Percentiles rank a stretch among this genome's conserved stretches.
These are phyloP conservation scores for Rhabdomys pumilio DNA, from an alignment of 2,797 vertebrate genomes.

Conservation along the genomic window DNA sequence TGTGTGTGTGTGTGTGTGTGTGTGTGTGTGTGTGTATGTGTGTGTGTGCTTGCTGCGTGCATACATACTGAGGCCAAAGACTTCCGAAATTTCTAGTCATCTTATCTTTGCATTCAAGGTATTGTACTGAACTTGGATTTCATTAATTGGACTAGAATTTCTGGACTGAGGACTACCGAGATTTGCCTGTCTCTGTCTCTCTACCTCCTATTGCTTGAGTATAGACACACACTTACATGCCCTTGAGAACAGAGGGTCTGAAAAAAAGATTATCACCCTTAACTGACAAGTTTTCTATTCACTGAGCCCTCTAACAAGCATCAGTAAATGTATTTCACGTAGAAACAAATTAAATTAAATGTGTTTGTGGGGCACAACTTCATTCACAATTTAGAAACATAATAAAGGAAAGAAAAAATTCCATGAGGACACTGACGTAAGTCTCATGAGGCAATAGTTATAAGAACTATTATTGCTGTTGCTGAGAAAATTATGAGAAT, in stretches of 20 bases:
- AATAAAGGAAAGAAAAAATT: neutral
- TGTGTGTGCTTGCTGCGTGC: no score
- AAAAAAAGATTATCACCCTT: neutral
- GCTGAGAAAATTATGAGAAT: neutral
- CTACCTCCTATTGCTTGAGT: neutral
- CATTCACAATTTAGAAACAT: neutral
- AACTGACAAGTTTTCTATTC: neutral
- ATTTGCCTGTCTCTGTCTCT: neutral
- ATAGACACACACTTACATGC: neutral
- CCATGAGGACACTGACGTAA: neutral
- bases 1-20: neutral
- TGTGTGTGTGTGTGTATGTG: neutral
- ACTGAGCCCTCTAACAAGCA: rapidly evolving
- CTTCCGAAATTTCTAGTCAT: neutral
- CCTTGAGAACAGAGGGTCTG: neutral
- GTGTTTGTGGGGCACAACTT: neutral
- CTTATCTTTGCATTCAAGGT: neutral
- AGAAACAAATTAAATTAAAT: neutral
- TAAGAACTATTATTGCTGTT: neutral
- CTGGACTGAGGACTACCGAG: neutral
- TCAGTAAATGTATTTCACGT: neutral
- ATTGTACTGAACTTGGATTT: neutral
- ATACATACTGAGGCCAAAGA: neutral
- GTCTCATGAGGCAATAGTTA: neutral
- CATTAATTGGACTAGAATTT: neutral